These are phyloP conservation scores for Sebastes nivosus DNA, from an alignment of 2,797 vertebrate species.

Conservation along the genomic window DNA sequence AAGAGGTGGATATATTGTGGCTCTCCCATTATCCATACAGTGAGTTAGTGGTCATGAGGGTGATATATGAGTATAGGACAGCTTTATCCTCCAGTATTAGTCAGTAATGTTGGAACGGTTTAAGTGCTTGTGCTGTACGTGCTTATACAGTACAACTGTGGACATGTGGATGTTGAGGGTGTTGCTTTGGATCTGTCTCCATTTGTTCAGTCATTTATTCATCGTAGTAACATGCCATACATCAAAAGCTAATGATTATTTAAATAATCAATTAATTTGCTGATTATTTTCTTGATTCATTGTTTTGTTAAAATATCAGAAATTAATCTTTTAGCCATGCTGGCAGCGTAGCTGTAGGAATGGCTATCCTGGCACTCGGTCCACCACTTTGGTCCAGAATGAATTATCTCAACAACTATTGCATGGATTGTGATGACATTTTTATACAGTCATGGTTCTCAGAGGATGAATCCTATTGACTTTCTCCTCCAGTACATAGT, in stretches of 20 bases:
- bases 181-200: background rate
- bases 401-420: background rate
- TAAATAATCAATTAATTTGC: background rate
- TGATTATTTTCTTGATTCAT: background rate
- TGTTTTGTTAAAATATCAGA: background rate
- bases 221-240: background rate
- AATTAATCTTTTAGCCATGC: background rate
- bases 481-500: background rate
- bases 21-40: slow-evolving; percentile 35
- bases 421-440: background rate
- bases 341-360: background rate
- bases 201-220: background rate
- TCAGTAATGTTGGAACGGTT: slow-evolving; percentile 13
- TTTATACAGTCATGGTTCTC: background rate
- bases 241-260: background rate
- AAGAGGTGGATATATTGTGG: slow-evolving; percentile 46
- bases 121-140: background rate
- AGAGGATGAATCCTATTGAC: background rate
- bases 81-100: slow-evolving; percentile 27
- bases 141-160: background rate
- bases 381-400: background rate
- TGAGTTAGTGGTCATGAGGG: slow-evolving; percentile 23
- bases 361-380: background rate
- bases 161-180: background rate
- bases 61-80: slow-evolving; percentile 26